Evolutionary conservation across 2,113 vertebrate species (phyloP), one percentile per base, ranked within the genome.

Genomic region (Chloebia gouldiae): DNA sequence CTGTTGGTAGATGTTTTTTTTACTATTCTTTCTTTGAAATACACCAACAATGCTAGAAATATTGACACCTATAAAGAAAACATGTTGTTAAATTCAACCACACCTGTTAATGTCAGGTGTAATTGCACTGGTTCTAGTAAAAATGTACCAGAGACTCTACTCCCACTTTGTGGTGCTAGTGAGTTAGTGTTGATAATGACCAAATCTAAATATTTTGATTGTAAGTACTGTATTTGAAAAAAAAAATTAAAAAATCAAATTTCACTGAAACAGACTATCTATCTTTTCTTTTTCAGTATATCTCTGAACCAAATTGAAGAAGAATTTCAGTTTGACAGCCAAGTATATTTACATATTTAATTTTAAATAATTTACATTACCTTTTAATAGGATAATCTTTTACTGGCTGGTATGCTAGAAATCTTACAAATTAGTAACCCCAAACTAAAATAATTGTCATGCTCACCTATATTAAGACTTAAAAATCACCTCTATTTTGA

Each of bases 161-260:
- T 92, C 56, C 92, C 85, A 90, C 45, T 93, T 80, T 92, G 88
- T 95, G 85, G 73, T 91, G 81, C 57, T 81, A 92, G 57, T 78
- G 60, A 91, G 88, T 92, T 82, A 77, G n/a, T 60, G 23, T 66
- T 94, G 79, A 71, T 61, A 93, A 76, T 30, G 45, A 94, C 44
- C 39, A 81, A 51, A n/a, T 59, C 57, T 84, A 84, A 96, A 81
- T 70, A 87, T 71, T 82, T 92, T 83, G 44, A 93, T 64, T 66
- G 20, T 37, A 91, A 90, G 16, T 54, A 50, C 23, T 42, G 23
- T 44, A 80, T 54, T 50, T 65, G 33, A 73, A 59, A 77, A 77
- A 76, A 65, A 53, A 65, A 72, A 60, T 4, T 13, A 24, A 42
- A 63, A 82, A 78, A 23, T 27, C 9, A 84, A 80, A 95, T 86